Conservation (phyloP, 2,113 vertebrate genomes). For the Chamaea fasciata region DNA sequence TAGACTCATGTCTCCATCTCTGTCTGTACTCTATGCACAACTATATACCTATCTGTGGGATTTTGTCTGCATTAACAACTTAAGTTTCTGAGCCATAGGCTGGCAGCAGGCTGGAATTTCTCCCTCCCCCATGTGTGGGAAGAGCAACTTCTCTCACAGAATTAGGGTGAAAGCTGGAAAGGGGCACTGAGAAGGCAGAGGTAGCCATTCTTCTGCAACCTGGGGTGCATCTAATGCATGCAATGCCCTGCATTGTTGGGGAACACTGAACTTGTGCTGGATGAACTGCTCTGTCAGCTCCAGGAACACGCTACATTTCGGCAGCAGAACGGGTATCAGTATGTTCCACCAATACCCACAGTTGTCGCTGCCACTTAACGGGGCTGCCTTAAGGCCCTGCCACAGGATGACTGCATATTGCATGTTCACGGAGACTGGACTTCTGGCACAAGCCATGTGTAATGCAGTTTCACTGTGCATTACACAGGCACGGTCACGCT, state of each 20-base stretch:
- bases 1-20: background rate
- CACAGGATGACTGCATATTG: background rate
- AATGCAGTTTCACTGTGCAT: background rate
- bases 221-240: too few species aligned
- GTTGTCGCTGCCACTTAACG: background rate
- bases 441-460: background rate
- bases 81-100: background rate
- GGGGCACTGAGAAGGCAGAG: background rate
- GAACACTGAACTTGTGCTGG: background rate
- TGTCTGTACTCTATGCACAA: background rate
- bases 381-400: background rate
- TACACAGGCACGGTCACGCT: fast-evolving
- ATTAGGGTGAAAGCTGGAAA: background rate
- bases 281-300: background rate
- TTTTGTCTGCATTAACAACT: background rate
- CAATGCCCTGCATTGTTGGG: background rate
- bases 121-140: background rate
- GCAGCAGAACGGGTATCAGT: background rate
- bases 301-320: background rate
- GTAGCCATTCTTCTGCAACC: background rate
- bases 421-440: background rate
- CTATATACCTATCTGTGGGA: background rate
- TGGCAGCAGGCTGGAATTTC: background rate
- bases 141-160: background rate
- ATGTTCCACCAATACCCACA: background rate